Percentiles rank a stretch among this genome's conserved stretches.
Conservation (phyloP, 1,140 invertebrate species). For the Zaprionus taronus region DNA sequence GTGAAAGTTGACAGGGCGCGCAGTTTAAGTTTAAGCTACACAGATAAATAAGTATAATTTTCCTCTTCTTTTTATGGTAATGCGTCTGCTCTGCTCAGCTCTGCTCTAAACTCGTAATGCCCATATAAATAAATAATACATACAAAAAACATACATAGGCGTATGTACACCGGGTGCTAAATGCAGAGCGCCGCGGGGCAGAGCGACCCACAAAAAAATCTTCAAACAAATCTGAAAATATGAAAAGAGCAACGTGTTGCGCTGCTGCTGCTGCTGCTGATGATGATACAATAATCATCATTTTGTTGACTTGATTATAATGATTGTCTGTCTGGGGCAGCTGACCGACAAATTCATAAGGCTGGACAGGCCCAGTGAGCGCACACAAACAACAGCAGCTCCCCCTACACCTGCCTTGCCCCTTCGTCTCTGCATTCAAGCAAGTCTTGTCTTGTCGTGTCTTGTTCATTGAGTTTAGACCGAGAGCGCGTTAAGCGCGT, state of each 20-base stretch:
- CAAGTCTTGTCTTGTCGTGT: slow-evolving; percentile 6
- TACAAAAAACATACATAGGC: slow-evolving; percentile 24
- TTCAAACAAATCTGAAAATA: slow-evolving; percentile 18
- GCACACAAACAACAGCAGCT: not conserved
- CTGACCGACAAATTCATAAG: slow-evolving; percentile 33
- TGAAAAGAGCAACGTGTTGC: slow-evolving; percentile 20
- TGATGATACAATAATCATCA: slow-evolving; percentile 40
- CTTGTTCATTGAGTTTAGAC: slow-evolving; percentile 24
- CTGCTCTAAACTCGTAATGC: slow-evolving; percentile 22
- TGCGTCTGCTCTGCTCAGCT: slow-evolving; percentile 38
- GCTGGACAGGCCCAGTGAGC: slow-evolving; percentile 45
- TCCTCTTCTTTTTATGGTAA: slow-evolving; percentile 59
- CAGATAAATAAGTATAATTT: slow-evolving; percentile 15
- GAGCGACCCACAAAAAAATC: slow-evolving; percentile 24
- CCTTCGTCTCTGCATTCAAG: not conserved
- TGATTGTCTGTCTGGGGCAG: slow-evolving; percentile 30
- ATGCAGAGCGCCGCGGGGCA: slow-evolving; percentile 44
- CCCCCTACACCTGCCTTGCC: not conserved
- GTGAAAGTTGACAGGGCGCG: slow-evolving; percentile 63
- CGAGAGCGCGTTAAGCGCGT: slow-evolving; percentile 54
- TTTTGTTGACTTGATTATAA: slow-evolving; percentile 51
- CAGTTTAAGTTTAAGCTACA: slow-evolving; percentile 17
- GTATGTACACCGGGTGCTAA: slow-evolving; percentile 61
- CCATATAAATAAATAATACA: slow-evolving; percentile 17
- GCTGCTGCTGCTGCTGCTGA: not conserved